These are phyloP conservation scores for Drosophila subpulchrella DNA, from an alignment of 1,140 invertebrate species.

Conservation along the genomic window DNA sequence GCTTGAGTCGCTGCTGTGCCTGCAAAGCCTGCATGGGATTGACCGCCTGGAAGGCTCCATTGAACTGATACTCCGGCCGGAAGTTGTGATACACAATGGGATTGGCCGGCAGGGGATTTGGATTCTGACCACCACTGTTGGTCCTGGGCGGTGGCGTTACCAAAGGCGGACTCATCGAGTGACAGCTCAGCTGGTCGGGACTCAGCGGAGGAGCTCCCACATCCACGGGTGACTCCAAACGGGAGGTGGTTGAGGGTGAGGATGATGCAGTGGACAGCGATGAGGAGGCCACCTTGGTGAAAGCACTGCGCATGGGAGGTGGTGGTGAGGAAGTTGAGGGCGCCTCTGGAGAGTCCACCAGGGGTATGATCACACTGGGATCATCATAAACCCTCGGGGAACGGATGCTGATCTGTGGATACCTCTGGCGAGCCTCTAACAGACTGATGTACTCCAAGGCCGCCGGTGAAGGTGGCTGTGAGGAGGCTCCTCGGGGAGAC, in stretches of 20 bases:
- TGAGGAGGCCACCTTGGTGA: conserved; percentile 90
- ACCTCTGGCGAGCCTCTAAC: conserved; percentile 73
- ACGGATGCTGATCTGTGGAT: conserved; percentile 71
- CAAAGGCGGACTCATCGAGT: conserved; percentile 90
- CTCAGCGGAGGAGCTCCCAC: conserved; percentile 88
- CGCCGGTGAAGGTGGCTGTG: conserved; percentile 66
- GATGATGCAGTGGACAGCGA: conserved; percentile 84
- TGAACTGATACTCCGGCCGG: conserved; percentile 80
- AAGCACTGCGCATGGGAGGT: conserved; percentile 88
- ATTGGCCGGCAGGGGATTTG: conserved; percentile 83
- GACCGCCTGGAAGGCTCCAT: conserved; percentile 80
- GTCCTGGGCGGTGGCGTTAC: conserved; percentile 85
- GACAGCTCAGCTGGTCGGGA: conserved; percentile 90
- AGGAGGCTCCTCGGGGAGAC: conserved; percentile 59
- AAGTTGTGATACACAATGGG: conserved; percentile 84
- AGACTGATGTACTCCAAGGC: conserved; percentile 70
- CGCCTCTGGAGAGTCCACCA: conserved; percentile 62
- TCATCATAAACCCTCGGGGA: conserved; percentile 81
- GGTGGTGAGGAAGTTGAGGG: conserved; percentile 59
- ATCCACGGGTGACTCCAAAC: conserved; percentile 69
- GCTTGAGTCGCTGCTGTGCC: conserved; percentile 77
- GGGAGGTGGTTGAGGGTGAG: conserved; percentile 84
- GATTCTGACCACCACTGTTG: conserved; percentile 56
- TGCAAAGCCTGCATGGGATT: conserved; percentile 80
- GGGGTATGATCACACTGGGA: conserved; percentile 72